Evolutionary conservation across 2,888 invertebrate genomes (phyloP).

Genomic region (Nymphalis polychloros): DNA sequence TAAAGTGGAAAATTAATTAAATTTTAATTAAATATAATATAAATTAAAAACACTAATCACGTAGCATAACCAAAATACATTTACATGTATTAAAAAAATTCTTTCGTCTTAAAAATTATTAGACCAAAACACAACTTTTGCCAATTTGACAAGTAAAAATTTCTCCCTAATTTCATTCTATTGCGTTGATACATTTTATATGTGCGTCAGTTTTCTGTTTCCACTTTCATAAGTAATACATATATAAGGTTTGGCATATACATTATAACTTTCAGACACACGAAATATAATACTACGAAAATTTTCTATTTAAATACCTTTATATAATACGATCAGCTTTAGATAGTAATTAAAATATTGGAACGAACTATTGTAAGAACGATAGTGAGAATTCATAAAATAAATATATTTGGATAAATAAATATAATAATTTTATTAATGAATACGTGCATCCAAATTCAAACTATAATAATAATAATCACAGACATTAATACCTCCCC

Average conservation of each 20-base stretch:
- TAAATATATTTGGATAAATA: constrained; percentile 12
- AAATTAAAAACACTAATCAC: no score
- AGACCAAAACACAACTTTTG: neutral
- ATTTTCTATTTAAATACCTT: neutral
- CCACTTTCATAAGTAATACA: neutral
- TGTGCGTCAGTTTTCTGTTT: neutral
- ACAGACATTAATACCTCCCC: constrained; percentile 32
- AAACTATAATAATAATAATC: constrained; percentile 42
- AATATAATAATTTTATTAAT: neutral
- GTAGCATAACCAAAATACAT: no score
- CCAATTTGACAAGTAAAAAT: neutral
- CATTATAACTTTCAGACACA: no score
- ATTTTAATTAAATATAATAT: no score
- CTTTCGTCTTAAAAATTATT: no score
- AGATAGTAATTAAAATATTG: no score
- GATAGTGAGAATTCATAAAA: neutral
- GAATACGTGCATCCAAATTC: constrained; percentile 25
- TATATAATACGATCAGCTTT: no score
- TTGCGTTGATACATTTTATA: neutral
- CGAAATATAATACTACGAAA: neutral
- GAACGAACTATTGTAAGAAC: neutral
- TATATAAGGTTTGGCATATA: no score
- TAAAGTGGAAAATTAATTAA: no score
- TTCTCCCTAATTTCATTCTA: neutral
- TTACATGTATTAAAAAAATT: no score